These are phyloP conservation scores for Archegozetes longisetosus DNA, from an alignment of 1,140 invertebrate genomes.

Conservation along the genomic window DNA sequence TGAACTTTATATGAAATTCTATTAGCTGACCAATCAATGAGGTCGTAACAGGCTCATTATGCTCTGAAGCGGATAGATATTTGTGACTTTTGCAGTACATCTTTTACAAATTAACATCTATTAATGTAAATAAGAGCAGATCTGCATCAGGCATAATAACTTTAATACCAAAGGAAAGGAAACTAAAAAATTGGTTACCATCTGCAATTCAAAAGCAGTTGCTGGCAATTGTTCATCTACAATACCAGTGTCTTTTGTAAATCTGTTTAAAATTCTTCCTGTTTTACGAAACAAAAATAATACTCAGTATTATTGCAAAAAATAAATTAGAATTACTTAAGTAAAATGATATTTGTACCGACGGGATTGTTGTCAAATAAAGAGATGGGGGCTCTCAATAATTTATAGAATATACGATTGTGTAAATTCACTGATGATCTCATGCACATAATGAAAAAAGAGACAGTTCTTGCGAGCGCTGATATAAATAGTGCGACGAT, in stretches of 20 bases:
- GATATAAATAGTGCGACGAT: conserved; percentile 28
- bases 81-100: too few species aligned
- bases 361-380: conserved; percentile 76
- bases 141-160: not conserved
- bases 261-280: conserved; percentile 22
- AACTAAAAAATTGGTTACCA: conserved; percentile 39
- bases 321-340: not conserved
- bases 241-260: conserved; percentile 22
- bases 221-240: conserved; percentile 41
- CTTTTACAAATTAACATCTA: too few species aligned
- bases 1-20: conserved; percentile 16
- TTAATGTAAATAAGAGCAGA: too few species aligned
- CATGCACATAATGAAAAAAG: conserved; percentile 61
- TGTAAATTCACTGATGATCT: conserved; percentile 58
- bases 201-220: conserved; percentile 53
- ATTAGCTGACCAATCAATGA: too few species aligned
- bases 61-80: too few species aligned
- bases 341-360: conserved; percentile 21
- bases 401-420: conserved; percentile 60
- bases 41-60: too few species aligned
- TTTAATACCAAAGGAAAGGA: not conserved
- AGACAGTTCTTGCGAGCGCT: conserved; percentile 38
- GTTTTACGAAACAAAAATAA: conserved; percentile 33
- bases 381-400: conserved; percentile 59
- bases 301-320: not conserved